These are phyloP conservation scores for Platyscelio sp. DNA, from an alignment of 2,888 invertebrate genomes.

Conservation along the genomic window DNA sequence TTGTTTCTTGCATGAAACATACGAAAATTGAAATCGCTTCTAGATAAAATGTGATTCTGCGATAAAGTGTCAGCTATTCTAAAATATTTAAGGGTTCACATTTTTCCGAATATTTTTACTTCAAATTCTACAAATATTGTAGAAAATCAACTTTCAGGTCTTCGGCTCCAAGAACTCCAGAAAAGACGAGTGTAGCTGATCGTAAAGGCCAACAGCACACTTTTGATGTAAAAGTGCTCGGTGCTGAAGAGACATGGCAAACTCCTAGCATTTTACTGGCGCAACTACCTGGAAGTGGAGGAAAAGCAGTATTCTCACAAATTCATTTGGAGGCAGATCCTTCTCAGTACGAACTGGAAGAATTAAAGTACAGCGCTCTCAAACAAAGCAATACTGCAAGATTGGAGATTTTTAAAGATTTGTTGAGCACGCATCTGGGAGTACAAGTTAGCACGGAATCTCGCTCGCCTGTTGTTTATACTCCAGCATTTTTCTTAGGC, in stretches of 20 bases:
- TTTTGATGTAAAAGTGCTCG: conserved; percentile 91
- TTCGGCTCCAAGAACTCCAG: conserved; percentile 78
- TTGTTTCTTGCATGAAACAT: no score
- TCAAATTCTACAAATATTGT: no score
- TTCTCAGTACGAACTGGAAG: conserved; percentile 88
- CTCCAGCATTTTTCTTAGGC: conserved; percentile 92
- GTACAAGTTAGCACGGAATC: conserved; percentile 86
- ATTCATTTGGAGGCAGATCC: conserved; percentile 94
- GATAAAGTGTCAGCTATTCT: no score
- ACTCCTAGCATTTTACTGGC: conserved; percentile 93
- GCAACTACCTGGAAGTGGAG: conserved; percentile 88
- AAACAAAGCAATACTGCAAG: conserved; percentile 90
- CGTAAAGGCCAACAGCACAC: conserved; percentile 88
- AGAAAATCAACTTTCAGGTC: conserved; percentile 64
- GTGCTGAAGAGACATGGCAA: conserved; percentile 95
- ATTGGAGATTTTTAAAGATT: conserved; percentile 92
- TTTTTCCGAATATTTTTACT: no score
- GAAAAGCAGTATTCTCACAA: conserved; percentile 93
- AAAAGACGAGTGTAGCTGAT: conserved; percentile 80
- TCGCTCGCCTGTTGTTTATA: conserved; percentile 84
- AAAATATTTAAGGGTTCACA: no score
- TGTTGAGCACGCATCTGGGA: conserved; percentile 90
- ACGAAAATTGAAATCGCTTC: no score
- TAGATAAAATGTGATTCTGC: no score
- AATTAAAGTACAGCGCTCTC: conserved; percentile 87